Conservation (phyloP, 2,888 invertebrate genomes). For the Tipula lateralis region DNA sequence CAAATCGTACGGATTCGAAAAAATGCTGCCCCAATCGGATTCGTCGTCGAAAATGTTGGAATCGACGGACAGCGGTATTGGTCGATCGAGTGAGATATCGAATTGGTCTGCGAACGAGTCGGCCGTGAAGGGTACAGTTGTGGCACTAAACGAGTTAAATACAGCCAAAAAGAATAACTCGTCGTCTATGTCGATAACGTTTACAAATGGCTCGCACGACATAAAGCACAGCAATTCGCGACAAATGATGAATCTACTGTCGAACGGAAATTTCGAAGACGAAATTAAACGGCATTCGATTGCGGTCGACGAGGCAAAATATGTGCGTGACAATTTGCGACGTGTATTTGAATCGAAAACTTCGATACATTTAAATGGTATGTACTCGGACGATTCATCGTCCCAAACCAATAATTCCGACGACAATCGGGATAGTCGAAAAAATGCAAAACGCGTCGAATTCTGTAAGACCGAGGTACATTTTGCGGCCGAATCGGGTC, state of each 20-base stretch:
- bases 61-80: constrained; percentile 74
- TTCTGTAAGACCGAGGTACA: constrained; percentile 87
- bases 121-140: constrained; percentile 42
- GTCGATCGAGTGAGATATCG: constrained; percentile 65
- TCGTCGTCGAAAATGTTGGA: constrained; percentile 55
- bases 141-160: constrained; percentile 42
- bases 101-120: constrained; percentile 45
- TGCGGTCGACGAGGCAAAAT: constrained; percentile 55
- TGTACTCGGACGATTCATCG: constrained; percentile 35
- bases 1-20: constrained; percentile 73
- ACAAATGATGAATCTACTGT: not conserved
- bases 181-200: not conserved
- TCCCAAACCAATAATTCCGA: constrained; percentile 40
- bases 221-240: constrained; percentile 32
- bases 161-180: not conserved
- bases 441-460: constrained; percentile 61
- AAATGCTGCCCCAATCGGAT: constrained; percentile 49
- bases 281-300: constrained; percentile 54
- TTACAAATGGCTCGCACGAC: not conserved
- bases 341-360: constrained; percentile 41
- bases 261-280: constrained; percentile 24
- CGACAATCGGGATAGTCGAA: constrained; percentile 51
- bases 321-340: constrained; percentile 46
- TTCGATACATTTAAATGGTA: constrained; percentile 45
- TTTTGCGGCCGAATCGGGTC: constrained; percentile 79